Evolutionary conservation across 2,888 invertebrate species (phyloP).

Genomic region (Ochropleura plecta): DNA sequence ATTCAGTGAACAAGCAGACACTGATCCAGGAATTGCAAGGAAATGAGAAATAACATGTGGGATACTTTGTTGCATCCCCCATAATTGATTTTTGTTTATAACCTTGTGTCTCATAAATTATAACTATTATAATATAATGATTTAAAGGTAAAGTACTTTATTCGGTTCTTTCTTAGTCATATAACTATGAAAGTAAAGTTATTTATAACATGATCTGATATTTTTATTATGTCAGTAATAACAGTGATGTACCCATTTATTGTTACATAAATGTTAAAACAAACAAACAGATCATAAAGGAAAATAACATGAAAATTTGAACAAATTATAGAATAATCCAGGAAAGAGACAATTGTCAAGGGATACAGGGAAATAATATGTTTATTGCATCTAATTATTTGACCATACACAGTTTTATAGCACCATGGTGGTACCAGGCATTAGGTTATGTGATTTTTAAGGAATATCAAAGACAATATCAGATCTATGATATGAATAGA

Average conservation of each 20-base stretch:
- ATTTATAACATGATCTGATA: not conserved
- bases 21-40: too few relatives aligned
- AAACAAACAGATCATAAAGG: not conserved
- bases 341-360: not conserved
- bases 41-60: too few relatives aligned
- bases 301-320: conserved; percentile 3
- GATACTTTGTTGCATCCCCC: too few relatives aligned
- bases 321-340: conserved; percentile 12
- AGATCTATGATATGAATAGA: too few relatives aligned
- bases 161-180: not conserved
- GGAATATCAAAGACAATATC: not conserved
- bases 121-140: too few relatives aligned
- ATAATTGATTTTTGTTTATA: too few relatives aligned
- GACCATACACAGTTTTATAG: not conserved
- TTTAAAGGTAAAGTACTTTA: not conserved
- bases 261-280: not conserved
- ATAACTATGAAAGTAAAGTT: not conserved
- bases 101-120: too few relatives aligned
- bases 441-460: not conserved
- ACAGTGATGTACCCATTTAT: not conserved
- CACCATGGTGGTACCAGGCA: not conserved
- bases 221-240: not conserved
- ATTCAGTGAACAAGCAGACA: too few relatives aligned
- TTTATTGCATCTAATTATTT: not conserved
- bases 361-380: not conserved